A percentile compares a stretch with the other conserved stretches of the same genome.
phyloP scores from a whole-genome alignment of 2,113 vertebrate genomes.

The Syrmaticus mikado region DNA sequence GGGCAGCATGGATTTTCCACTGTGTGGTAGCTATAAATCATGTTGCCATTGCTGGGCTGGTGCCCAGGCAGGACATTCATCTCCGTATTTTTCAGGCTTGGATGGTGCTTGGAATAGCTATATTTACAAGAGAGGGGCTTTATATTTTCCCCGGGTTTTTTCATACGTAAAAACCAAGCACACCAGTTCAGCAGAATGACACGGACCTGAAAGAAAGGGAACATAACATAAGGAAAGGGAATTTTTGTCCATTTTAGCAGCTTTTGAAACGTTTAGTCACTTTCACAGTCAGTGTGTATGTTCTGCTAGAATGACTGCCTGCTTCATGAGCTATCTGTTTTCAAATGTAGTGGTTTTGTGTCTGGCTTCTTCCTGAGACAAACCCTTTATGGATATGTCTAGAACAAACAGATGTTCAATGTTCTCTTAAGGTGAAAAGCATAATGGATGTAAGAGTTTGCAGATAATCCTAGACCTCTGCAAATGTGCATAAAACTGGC shows the following conservation, averaged over 20 bases:
- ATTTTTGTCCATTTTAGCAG: not conserved
- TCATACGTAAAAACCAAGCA: conserved; percentile 92
- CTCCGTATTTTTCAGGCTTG: conserved; percentile 81
- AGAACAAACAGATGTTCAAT: not conserved
- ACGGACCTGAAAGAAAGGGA: conserved; percentile 58
- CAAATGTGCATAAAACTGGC: not conserved
- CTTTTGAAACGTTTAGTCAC: not conserved
- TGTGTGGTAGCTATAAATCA: conserved; percentile 79
- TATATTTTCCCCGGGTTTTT: conserved; percentile 85
- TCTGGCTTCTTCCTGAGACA: not conserved
- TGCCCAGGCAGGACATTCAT: conserved; percentile 81
- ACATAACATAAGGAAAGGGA: not conserved
- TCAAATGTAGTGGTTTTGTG: fast-evolving
- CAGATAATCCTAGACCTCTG: not conserved
- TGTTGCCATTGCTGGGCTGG: conserved; percentile 81
- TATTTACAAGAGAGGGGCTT: conserved; percentile 80
- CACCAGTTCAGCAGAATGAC: conserved; percentile 89
- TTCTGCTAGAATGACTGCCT: not conserved
- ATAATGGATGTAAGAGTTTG: not conserved
- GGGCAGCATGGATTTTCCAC: conserved; percentile 82
- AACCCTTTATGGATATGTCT: not conserved
- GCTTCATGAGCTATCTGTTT: not conserved
- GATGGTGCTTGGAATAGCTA: conserved; percentile 74
- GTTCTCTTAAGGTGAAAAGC: not conserved
- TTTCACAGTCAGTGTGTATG: not conserved